Base-by-base conservation (phyloP, 2,888 invertebrate species). In the Chrysina gloriosa region DNA sequence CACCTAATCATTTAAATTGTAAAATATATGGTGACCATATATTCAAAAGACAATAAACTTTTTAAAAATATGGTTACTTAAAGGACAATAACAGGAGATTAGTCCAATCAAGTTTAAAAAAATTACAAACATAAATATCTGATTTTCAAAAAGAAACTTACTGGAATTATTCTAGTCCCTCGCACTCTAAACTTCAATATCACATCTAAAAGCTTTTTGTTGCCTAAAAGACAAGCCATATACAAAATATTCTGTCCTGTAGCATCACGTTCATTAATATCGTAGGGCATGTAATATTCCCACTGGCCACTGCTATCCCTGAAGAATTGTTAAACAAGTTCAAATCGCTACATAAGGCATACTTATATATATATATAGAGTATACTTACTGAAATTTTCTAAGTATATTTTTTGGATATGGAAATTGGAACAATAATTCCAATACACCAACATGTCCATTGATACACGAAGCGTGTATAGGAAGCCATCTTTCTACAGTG, bases 401-500 rank as follows among this genome's bases (percentile, higher is more conserved):
- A 77, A 90, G 84, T 58, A 91, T 81, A 75, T 88, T 84, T 27
- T 89, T 86, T 0, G 97, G 95, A 84, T 97, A 98, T 0, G 90
- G 87, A 81, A 91, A 93, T 75, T 90, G 88, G 7, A 98, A 88
- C 7, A 98, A 85, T 63, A 93, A 83, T 66, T 94, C 91, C 65
- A 97, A 88, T 29, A 96, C 85, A 7, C 88, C 80, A 23, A 90
- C 86, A 81, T 96, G 95, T 0, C 95, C 96, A 76, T 95, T 94
- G 77, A 96, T 94, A 70, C 93, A 92, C 42, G 96, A 95, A 4
- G 96, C 96, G 85, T 98, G 98, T 19, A 97, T 85, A 0, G 97
- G 97, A 70, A 96, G 84, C 94, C 96, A 95, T 76, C 92, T 90
- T 81, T 97, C 97, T 0, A 96, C 95, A 0, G 97, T 97, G 72